These are phyloP conservation scores for Sinonovacula constricta DNA, from an alignment of 1,140 invertebrate species.

Conservation along the genomic window DNA sequence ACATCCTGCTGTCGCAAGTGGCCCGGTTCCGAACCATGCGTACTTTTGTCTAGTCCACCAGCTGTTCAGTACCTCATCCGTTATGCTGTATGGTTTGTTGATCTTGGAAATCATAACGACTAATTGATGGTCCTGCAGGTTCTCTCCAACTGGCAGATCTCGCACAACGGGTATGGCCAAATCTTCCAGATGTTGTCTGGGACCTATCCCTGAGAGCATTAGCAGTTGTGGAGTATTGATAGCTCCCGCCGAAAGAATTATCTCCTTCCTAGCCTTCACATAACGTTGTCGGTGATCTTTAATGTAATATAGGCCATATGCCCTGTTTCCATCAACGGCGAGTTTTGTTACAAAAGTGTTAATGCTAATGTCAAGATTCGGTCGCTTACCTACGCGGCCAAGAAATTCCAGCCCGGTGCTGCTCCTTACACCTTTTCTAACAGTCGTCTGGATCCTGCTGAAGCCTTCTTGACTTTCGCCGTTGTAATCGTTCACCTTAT, in stretches of 20 bases:
- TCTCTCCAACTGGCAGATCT: conserved; percentile 52
- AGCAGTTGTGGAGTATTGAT: conserved; percentile 92
- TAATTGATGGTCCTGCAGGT: conserved; percentile 51
- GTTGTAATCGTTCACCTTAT: too few species aligned
- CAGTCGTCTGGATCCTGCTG: conserved; percentile 6
- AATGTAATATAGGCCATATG: conserved; percentile 25
- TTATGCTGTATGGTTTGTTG: not conserved
- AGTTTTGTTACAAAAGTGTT: conserved; percentile 25
- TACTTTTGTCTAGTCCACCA: not conserved
- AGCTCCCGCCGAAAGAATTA: conserved; percentile 84
- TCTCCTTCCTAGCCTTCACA: conserved; percentile 24
- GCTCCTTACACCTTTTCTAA: conserved; percentile 22
- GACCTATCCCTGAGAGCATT: conserved; percentile 93
- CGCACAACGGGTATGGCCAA: conserved; percentile 8
- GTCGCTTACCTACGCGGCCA: not conserved
- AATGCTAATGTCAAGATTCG: too few species aligned
- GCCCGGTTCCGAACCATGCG: not conserved
- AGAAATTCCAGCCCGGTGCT: conserved; percentile 28
- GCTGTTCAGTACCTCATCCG: not conserved
- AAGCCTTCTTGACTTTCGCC: conserved; percentile 32
- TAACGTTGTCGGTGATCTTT: conserved; percentile 7
- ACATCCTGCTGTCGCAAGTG: not conserved
- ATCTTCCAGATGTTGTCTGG: conserved; percentile 69
- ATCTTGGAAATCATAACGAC: conserved; percentile 5
- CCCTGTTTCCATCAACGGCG: not conserved